phyloP scores from a whole-genome alignment of 2,888 invertebrate species.

The Invenusta paracnida region DNA sequence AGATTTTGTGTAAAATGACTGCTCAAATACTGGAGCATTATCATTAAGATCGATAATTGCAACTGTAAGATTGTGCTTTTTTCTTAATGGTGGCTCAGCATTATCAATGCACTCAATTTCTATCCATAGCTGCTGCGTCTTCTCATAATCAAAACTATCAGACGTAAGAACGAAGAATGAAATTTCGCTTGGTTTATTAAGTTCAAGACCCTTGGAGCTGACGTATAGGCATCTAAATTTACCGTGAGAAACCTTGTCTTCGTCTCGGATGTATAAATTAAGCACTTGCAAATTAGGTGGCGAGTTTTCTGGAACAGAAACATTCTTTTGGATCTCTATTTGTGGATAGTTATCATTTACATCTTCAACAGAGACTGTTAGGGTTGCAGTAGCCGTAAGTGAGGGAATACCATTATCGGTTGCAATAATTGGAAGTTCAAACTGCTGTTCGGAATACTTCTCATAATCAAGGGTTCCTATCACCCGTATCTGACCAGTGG shows the following conservation, averaged over 20 bases:
- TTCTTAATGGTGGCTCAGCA: slow-evolving; percentile 30
- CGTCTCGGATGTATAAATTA: slow-evolving; percentile 32
- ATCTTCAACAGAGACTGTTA: slow-evolving; percentile 34
- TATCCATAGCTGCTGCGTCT: not conserved
- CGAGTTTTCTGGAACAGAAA: slow-evolving; percentile 31
- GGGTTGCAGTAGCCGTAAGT: slow-evolving; percentile 30
- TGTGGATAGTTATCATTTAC: slow-evolving; percentile 39
- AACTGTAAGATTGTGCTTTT: slow-evolving; percentile 17
- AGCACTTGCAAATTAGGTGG: not conserved
- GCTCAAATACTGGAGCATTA: slow-evolving; percentile 31
- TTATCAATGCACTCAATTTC: slow-evolving; percentile 40
- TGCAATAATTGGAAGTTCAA: slow-evolving; percentile 36
- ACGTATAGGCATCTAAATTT: slow-evolving; percentile 18
- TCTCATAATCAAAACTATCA: slow-evolving; percentile 40
- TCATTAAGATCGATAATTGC: slow-evolving; percentile 40
- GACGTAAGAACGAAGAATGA: slow-evolving; percentile 30
- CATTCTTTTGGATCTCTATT: slow-evolving; percentile 31
- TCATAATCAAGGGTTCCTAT: not conserved
- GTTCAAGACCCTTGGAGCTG: not conserved
- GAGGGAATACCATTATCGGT: slow-evolving; percentile 38
- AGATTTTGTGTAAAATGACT: slow-evolving; percentile 25
- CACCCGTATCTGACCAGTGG: not conserved
- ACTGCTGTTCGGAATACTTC: not conserved
- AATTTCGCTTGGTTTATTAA: slow-evolving; percentile 29
- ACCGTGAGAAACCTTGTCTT: slow-evolving; percentile 14